Conservation (phyloP, 2,888 invertebrate genomes). For the Mythimna loreyi region DNA sequence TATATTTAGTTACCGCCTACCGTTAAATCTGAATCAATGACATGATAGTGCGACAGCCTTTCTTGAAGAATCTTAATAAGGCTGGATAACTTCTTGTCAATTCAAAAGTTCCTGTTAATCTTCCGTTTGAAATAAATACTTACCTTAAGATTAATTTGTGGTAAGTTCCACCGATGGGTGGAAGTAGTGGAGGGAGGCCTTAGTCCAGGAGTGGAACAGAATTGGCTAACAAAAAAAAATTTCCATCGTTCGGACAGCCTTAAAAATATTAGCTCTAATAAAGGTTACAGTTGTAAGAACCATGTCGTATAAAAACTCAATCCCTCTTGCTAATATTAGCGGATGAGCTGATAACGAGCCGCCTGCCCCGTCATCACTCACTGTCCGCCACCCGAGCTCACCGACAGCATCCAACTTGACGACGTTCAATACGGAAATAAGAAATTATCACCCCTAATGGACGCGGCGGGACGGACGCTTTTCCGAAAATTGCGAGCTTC, state of each 20-base stretch:
- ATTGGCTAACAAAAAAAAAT: no score
- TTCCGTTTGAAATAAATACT: no score
- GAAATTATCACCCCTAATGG: slow-evolving; percentile 34
- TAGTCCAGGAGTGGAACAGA: no score
- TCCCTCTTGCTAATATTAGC: slow-evolving; percentile 11
- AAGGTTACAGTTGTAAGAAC: background rate
- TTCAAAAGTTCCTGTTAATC: no score
- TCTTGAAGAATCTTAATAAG: no score
- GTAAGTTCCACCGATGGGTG: no score
- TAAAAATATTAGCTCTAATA: background rate
- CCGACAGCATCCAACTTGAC: slow-evolving; percentile 1
- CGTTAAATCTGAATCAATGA: no score
- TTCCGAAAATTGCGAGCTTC: background rate
- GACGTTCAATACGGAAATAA: slow-evolving; percentile 24
- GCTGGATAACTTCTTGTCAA: no score
- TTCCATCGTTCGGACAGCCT: background rate
- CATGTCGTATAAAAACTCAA: background rate
- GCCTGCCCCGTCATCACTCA: slow-evolving; percentile 47
- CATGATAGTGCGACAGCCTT: no score
- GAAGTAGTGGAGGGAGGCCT: no score
- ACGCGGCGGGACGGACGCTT: background rate
- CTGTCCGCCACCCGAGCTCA: slow-evolving; percentile 17
- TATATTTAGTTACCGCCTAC: no score
- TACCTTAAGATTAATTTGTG: background rate
- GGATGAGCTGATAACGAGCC: slow-evolving; percentile 43